Percentiles rank a stretch among this genome's conserved stretches.
These are phyloP conservation scores for Bos javanicus DNA, from an alignment of 2,113 vertebrate species.

Conservation along the genomic window DNA sequence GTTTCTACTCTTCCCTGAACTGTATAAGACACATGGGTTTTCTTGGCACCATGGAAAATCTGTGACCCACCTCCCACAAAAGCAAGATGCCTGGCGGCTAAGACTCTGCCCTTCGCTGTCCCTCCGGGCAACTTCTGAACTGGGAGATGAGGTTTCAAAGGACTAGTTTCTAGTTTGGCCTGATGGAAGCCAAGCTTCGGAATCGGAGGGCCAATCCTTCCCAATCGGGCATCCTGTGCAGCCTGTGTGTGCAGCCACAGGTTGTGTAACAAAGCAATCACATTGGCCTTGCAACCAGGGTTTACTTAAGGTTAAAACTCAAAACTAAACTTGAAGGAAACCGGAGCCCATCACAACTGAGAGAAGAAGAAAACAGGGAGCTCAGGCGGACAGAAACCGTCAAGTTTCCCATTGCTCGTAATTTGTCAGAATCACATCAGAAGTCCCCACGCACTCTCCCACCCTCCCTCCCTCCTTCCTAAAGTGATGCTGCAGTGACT, in stretches of 20 bases:
- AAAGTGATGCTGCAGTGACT: not conserved
- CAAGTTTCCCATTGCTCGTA: not conserved
- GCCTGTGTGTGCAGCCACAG: not conserved
- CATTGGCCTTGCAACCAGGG: not conserved
- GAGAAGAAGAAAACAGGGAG: not conserved
- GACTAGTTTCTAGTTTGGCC: not conserved
- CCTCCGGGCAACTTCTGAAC: not conserved
- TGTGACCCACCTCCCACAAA: not conserved
- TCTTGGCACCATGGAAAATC: not conserved
- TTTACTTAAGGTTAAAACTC: conserved; percentile 37
- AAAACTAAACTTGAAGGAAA: not conserved
- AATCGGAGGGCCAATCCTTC: not conserved
- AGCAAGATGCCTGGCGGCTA: not conserved
- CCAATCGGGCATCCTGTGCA: fast-evolving
- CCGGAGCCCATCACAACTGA: not conserved
- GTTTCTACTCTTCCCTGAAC: not conserved
- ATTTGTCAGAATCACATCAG: not conserved
- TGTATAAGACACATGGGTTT: not conserved
- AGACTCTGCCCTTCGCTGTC: not conserved
- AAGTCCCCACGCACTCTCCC: not conserved
- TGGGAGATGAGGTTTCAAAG: not conserved
- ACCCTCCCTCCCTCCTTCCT: not conserved
- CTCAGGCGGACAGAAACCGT: not conserved
- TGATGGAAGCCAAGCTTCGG: not conserved
- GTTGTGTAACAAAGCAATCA: not conserved